A percentile compares a stretch with the other conserved stretches of the same genome.
These are phyloP conservation scores for Oreochromis grahami DNA, from an alignment of 2,797 vertebrate species.

Conservation along the genomic window DNA sequence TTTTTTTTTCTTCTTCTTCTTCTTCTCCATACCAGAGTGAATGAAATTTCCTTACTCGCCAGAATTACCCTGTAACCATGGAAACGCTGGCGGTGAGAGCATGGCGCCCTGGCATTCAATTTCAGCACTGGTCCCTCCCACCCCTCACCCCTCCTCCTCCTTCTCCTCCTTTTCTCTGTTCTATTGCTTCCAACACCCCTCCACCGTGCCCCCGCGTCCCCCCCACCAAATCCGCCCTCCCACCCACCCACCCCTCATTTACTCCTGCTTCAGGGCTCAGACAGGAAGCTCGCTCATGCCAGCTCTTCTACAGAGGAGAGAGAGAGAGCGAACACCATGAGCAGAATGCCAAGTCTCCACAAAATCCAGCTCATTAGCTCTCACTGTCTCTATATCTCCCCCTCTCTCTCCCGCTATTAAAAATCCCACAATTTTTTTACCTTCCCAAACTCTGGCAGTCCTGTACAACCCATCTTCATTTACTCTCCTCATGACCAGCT, in stretches of 20 bases:
- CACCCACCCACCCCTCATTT: constrained; percentile 56
- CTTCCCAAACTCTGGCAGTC: constrained; percentile 7
- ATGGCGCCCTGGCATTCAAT: constrained; percentile 79
- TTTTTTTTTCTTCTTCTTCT: constrained; percentile 35
- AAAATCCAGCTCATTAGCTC: constrained; percentile 76
- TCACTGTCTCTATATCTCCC: constrained; percentile 46
- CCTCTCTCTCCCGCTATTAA: constrained; percentile 7
- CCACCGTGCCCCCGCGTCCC: background rate
- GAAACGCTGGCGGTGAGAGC: constrained; percentile 81
- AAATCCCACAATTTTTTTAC: constrained; percentile 11
- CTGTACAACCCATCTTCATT: constrained; percentile 25
- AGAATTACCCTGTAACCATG: constrained; percentile 81
- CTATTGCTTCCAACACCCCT: constrained; percentile 52
- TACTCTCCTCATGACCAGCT: constrained; percentile 1
- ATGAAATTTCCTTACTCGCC: constrained; percentile 83
- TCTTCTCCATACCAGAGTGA: constrained; percentile 70
- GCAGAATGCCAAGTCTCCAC: constrained; percentile 76
- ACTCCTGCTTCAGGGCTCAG: constrained; percentile 77
- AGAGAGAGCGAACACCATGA: constrained; percentile 64
- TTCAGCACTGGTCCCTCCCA: constrained; percentile 67
- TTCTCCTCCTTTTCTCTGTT: constrained; percentile 54
- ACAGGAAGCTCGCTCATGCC: constrained; percentile 75
- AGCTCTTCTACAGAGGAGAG: constrained; percentile 68
- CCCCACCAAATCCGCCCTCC: background rate
- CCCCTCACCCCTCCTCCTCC: constrained; percentile 38